These are phyloP conservation scores for Stenotaenia linearis DNA, from an alignment of 2,888 invertebrate genomes.

Conservation along the genomic window DNA sequence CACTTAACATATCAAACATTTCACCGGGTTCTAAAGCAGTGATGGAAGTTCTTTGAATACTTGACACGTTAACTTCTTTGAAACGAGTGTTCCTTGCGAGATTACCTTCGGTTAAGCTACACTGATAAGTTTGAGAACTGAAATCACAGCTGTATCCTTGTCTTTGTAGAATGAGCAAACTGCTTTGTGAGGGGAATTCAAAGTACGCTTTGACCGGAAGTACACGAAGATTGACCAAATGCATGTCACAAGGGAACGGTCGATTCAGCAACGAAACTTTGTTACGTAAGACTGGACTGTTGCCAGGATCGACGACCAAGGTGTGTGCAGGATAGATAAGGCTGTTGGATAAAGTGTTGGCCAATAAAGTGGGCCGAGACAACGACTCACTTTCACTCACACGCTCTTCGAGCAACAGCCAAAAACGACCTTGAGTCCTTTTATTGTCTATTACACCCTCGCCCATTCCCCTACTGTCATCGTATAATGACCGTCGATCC, in stretches of 20 bases:
- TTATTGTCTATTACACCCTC: constrained; percentile 92
- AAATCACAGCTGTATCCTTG: constrained; percentile 68
- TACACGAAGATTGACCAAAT: constrained; percentile 72
- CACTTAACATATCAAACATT: constrained; percentile 40
- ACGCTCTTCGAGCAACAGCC: constrained; percentile 72
- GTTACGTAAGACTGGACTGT: constrained; percentile 33
- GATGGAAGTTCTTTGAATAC: constrained; percentile 55
- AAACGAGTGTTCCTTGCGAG: constrained; percentile 47
- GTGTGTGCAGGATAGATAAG: constrained; percentile 74
- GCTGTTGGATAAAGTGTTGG: constrained; percentile 66
- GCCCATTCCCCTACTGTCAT: constrained; percentile 91
- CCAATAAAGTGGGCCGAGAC: constrained; percentile 61
- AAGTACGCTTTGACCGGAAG: constrained; percentile 69
- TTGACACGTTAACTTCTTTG: constrained; percentile 46
- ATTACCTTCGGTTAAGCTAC: constrained; percentile 34
- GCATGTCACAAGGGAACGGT: constrained; percentile 61
- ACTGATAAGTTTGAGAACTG: constrained; percentile 37
- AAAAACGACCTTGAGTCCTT: constrained; percentile 58
- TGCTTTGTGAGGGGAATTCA: constrained; percentile 69
- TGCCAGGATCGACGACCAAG: constrained; percentile 57
- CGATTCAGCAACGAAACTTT: constrained; percentile 41
- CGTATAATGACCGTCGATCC: constrained; percentile 85
- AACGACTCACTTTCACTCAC: constrained; percentile 47
- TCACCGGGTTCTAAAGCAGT: constrained; percentile 55
- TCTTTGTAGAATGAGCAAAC: constrained; percentile 70